Percentiles rank a stretch among this genome's conserved stretches.
phyloP scores from a whole-genome alignment of 2,797 vertebrate genomes.

The Eulemur coronatus region DNA sequence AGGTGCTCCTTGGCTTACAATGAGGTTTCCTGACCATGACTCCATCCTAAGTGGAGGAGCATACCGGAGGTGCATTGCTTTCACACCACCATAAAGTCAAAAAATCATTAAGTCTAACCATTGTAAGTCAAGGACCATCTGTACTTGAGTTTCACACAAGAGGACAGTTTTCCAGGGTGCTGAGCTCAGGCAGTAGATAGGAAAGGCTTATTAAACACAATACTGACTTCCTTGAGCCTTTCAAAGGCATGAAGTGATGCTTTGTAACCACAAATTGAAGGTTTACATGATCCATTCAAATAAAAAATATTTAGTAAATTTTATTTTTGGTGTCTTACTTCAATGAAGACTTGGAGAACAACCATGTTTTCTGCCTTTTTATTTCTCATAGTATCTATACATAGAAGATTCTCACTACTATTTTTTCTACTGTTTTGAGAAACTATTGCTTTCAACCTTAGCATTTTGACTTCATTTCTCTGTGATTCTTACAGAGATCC shows the following conservation, averaged over 20 bases:
- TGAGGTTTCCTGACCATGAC: not conserved
- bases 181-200: not conserved
- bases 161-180: not conserved
- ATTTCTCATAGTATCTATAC: not conserved
- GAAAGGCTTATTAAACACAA: not conserved
- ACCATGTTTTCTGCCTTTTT: not conserved
- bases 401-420: not conserved
- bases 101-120: not conserved
- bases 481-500: not conserved
- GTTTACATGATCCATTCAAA: not conserved
- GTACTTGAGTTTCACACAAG: not conserved
- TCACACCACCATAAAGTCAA: not conserved
- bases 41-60: not conserved
- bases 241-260: not conserved
- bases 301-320: not conserved
- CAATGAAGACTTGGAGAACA: not conserved
- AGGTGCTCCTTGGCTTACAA: not conserved
- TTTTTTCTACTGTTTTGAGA: not conserved
- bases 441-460: not conserved
- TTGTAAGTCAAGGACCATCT: not conserved
- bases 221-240: not conserved
- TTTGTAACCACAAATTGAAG: not conserved
- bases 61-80: not conserved
- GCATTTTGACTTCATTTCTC: slow-evolving; percentile 18
- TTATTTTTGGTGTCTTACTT: not conserved